Percentiles rank a stretch among this genome's conserved stretches.
Conservation (phyloP, 1,140 invertebrate species). For the Acromyrmex echinatior region DNA sequence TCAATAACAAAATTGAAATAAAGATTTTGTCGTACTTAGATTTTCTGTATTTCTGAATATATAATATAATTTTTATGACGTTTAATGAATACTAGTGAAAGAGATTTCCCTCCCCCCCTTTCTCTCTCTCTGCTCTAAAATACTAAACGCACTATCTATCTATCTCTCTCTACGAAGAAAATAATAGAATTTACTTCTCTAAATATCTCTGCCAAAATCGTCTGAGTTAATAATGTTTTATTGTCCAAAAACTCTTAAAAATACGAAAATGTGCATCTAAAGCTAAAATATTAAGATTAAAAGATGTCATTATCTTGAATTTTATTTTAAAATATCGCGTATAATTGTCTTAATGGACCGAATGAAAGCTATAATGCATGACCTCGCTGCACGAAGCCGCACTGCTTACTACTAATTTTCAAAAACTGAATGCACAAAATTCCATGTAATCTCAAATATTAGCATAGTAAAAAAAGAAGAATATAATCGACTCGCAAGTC, state of each 20-base stretch:
- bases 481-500: slow-evolving; percentile 9
- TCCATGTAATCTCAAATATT: slow-evolving; percentile 17
- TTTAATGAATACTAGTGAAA: not conserved
- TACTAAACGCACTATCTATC: too few relatives aligned
- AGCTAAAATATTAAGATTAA: not conserved
- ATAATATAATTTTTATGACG: not conserved
- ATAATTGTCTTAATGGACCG: not conserved
- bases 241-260: not conserved
- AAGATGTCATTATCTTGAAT: not conserved
- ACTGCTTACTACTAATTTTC: not conserved
- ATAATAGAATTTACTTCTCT: not conserved
- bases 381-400: not conserved
- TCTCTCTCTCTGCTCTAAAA: too few relatives aligned
- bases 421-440: not conserved
- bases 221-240: not conserved
- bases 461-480: not conserved
- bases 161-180: not conserved
- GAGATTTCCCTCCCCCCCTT: too few relatives aligned
- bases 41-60: not conserved
- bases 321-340: not conserved
- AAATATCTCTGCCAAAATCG: not conserved
- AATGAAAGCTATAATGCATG: not conserved
- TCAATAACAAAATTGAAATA: slow-evolving; percentile 5
- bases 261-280: not conserved
- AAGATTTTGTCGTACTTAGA: not conserved